A percentile compares a stretch with the other conserved stretches of the same genome.
These are phyloP conservation scores for Meriones unguiculatus DNA, from an alignment of 2,113 vertebrate species.

Conservation along the genomic window DNA sequence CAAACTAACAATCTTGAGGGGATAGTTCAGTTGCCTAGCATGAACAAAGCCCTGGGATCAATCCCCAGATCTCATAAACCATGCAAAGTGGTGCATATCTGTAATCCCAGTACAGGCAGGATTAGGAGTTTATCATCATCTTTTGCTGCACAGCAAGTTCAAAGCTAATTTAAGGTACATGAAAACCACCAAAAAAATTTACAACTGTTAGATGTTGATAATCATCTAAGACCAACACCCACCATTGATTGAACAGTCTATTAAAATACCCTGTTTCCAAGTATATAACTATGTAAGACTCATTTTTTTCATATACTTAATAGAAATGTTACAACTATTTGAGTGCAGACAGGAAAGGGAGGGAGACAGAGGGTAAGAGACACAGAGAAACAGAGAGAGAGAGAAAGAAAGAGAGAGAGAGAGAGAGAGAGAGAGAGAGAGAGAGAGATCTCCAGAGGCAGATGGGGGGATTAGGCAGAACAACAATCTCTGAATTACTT, in stretches of 20 bases:
- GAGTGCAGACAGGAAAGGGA: not conserved
- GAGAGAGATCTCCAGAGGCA: fast-evolving
- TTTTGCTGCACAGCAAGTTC: not conserved
- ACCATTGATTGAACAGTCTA: not conserved
- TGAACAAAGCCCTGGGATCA: not conserved
- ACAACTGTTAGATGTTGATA: not conserved
- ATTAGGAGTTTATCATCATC: not conserved
- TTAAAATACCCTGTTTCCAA: not conserved
- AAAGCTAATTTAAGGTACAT: not conserved
- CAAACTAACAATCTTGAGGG: not conserved
- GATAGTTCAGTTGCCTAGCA: not conserved
- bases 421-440: not conserved
- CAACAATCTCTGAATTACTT: not conserved
- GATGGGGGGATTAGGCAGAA: not conserved
- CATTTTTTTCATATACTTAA: not conserved
- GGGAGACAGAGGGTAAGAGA: too few species aligned
- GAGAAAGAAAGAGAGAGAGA: not conserved
- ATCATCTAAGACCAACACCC: not conserved
- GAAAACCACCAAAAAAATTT: not conserved
- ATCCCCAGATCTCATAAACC: not conserved
- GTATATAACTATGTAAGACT: not conserved
- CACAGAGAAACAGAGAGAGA: not conserved
- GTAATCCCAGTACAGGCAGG: not conserved
- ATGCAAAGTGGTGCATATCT: not conserved
- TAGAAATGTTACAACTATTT: not conserved